Percentiles rank a stretch among this genome's conserved stretches.
These are phyloP conservation scores for Pangasius larnaudii DNA, from an alignment of 2,797 vertebrate species.

Conservation along the genomic window DNA sequence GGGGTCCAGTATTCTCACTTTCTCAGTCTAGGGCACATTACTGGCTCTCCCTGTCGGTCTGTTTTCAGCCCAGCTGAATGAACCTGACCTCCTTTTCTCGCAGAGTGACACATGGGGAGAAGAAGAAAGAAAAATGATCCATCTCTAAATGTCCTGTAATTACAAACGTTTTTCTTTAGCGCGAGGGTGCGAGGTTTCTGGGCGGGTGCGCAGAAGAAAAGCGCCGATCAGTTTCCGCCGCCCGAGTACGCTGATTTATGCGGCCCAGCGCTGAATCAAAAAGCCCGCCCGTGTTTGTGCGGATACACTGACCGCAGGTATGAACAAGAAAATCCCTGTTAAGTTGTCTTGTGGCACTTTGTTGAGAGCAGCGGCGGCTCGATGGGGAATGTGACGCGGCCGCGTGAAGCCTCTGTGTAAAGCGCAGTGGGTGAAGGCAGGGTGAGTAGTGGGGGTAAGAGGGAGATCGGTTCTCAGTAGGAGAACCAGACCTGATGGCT, in stretches of 20 bases:
- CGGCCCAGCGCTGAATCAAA: slow-evolving; percentile 57
- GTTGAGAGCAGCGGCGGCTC: slow-evolving; percentile 70
- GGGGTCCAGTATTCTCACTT: not conserved
- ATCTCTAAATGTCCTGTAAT: slow-evolving; percentile 45
- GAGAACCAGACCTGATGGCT: slow-evolving; percentile 70
- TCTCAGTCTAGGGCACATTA: not conserved
- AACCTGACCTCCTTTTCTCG: not conserved
- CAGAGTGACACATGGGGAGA: slow-evolving; percentile 1
- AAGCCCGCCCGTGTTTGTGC: slow-evolving; percentile 62
- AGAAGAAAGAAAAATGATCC: slow-evolving; percentile 25
- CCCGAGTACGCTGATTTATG: slow-evolving; percentile 47
- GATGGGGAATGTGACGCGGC: slow-evolving; percentile 76
- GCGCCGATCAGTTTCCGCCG: slow-evolving; percentile 18
- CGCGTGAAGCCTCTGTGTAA: slow-evolving; percentile 66
- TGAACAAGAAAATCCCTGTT: slow-evolving; percentile 88
- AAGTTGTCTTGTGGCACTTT: slow-evolving; percentile 84
- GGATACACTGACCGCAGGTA: slow-evolving; percentile 73
- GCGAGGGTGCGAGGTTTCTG: slow-evolving; percentile 39
- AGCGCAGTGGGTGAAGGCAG: slow-evolving; percentile 40
- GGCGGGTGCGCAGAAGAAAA: slow-evolving; percentile 56
- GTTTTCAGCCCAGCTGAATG: not conserved
- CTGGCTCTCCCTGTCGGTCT: not conserved
- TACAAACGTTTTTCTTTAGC: slow-evolving; percentile 53
- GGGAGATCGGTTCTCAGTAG: slow-evolving; percentile 60
- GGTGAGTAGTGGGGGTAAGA: slow-evolving; percentile 30